These are phyloP conservation scores for Bombus turneri DNA, from an alignment of 1,140 invertebrate species.

Conservation along the genomic window DNA sequence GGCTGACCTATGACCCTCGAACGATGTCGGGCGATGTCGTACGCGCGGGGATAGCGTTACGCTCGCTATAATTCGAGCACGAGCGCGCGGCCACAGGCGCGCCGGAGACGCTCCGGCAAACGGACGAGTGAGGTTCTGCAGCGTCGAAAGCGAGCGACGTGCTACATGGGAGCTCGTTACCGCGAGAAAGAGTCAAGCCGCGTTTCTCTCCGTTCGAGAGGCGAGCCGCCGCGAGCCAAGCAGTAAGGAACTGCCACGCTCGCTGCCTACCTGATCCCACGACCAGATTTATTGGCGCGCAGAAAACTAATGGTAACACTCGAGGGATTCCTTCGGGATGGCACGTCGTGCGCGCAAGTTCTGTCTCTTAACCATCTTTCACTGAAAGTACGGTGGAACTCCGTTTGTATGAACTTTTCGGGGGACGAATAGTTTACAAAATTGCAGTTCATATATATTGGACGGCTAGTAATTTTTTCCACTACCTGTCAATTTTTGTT, in stretches of 20 bases:
- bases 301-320: slow-evolving; percentile 75
- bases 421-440: not conserved
- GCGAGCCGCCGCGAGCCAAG: slow-evolving; percentile 53
- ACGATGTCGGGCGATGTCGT: slow-evolving; percentile 64
- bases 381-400: not conserved
- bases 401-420: not conserved
- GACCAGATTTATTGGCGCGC: slow-evolving; percentile 75
- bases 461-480: too few relatives aligned
- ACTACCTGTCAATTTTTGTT: too few relatives aligned
- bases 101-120: slow-evolving; percentile 45
- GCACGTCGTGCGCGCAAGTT: not conserved
- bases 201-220: slow-evolving; percentile 33
- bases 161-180: slow-evolving; percentile 81
- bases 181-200: slow-evolving; percentile 52
- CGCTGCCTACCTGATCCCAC: slow-evolving; percentile 68
- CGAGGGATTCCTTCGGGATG: slow-evolving; percentile 31
- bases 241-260: slow-evolving; percentile 73
- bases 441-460: too few relatives aligned
- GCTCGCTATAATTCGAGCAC: slow-evolving; percentile 63
- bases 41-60: slow-evolving; percentile 43
- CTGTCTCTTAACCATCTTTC: not conserved
- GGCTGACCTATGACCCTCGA: slow-evolving; percentile 56
- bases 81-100: slow-evolving; percentile 16
- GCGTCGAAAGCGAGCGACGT: slow-evolving; percentile 75
- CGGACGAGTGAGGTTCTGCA: slow-evolving; percentile 61